A percentile compares a stretch with the other conserved stretches of the same genome.
phyloP scores from a whole-genome alignment of 2,113 vertebrate genomes.

The Loxodonta africana region DNA sequence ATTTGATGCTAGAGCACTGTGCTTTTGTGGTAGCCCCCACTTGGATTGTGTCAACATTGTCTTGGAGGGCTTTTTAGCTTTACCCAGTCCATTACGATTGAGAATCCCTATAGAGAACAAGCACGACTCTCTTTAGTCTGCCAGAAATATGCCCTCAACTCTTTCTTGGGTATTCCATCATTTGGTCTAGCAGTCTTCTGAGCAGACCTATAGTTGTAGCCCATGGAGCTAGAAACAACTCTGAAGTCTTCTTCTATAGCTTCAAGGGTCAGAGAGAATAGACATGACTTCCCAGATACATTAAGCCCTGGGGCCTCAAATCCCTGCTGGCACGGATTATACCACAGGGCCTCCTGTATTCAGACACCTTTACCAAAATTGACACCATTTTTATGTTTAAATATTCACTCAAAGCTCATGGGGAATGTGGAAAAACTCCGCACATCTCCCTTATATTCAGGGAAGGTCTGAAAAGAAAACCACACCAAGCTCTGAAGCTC shows the following conservation, averaged over 20 bases:
- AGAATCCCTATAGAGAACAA: not conserved
- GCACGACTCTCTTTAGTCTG: not conserved
- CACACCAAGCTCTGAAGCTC: accelerated
- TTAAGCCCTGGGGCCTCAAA: not conserved
- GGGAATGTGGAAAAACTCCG: not conserved
- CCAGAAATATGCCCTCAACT: not conserved
- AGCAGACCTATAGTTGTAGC: not conserved
- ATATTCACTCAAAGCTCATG: not conserved
- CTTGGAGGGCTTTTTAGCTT: not conserved
- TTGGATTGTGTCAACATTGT: not conserved
- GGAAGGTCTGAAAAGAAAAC: not conserved
- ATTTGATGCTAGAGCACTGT: not conserved
- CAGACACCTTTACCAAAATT: not conserved
- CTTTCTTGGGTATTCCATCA: not conserved
- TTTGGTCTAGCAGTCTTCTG: too few species aligned
- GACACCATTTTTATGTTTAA: not conserved
- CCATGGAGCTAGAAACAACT: not conserved
- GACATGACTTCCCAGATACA: not conserved
- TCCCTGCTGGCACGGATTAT: too few species aligned
- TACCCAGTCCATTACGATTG: not conserved
- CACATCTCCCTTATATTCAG: not conserved
- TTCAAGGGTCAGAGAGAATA: not conserved
- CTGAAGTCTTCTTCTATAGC: not conserved
- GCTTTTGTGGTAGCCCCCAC: not conserved
- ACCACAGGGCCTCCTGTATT: not conserved